phyloP scores from a whole-genome alignment of 2,888 invertebrate species.

The Laspeyria flexula region DNA sequence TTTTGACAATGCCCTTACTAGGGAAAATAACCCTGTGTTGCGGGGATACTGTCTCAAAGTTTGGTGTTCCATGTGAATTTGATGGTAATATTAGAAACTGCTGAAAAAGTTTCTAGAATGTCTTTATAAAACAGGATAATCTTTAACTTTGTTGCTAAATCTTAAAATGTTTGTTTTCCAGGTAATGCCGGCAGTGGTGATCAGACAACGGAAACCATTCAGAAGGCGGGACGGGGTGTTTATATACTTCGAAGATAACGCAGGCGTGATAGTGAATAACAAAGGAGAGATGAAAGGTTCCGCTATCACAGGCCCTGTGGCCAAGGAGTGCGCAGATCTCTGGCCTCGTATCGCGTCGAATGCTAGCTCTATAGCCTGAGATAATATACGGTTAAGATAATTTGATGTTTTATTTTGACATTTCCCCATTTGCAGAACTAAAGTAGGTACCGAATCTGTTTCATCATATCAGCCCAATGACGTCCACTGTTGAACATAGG shows the following conservation, averaged over 20 bases:
- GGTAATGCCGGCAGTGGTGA: slow-evolving; percentile 99
- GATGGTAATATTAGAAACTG: too few species aligned
- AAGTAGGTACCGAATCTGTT: too few species aligned
- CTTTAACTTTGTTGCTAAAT: too few species aligned
- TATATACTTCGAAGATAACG: slow-evolving; percentile 99
- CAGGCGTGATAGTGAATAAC: slow-evolving; percentile 99
- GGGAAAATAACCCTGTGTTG: too few species aligned
- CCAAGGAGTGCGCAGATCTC: slow-evolving; percentile 99
- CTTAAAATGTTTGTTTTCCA: slow-evolving; percentile 40
- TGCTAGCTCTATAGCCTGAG: slow-evolving; percentile 98
- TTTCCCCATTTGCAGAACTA: not conserved
- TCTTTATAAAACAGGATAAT: too few species aligned
- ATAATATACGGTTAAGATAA: slow-evolving; percentile 55
- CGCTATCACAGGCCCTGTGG: slow-evolving; percentile 99
- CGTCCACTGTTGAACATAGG: too few species aligned
- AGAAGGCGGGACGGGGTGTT: slow-evolving; percentile 99
- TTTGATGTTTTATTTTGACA: not conserved
- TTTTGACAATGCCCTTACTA: too few species aligned
- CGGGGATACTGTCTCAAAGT: too few species aligned
- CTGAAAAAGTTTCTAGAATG: too few species aligned
- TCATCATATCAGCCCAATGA: too few species aligned
- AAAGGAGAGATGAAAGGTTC: slow-evolving; percentile 99
- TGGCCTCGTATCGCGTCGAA: slow-evolving; percentile 99
- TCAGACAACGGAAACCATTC: slow-evolving; percentile 99
- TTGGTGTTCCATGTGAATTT: too few species aligned